Base-by-base conservation (phyloP, 2,888 invertebrate genomes). In the Kryphioiulus occultus region DNA sequence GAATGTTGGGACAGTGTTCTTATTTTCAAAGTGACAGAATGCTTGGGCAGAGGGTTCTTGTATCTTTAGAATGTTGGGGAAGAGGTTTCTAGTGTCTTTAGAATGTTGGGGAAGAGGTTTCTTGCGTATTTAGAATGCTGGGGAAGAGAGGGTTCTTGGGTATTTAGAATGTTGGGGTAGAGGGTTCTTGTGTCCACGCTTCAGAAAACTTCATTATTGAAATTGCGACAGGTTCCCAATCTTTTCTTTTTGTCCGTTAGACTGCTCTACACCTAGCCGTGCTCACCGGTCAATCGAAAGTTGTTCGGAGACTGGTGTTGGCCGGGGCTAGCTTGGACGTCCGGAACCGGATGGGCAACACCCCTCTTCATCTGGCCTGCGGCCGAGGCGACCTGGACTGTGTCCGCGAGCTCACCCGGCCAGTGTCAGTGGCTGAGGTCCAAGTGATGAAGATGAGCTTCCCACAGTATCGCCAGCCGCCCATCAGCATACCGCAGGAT, bases 221-320 rank as follows among this genome's bases (percentile, higher is more conserved):
- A n/a, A n/a, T n/a, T n/a, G n/a, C n/a, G n/a, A n/a, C n/a, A n/a
- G n/a, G n/a, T n/a, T n/a, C n/a, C n/a, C n/a, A n/a, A n/a, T n/a
- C n/a, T 89, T 7, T 91, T 83, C 19, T 82, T 82, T 82, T n/a
- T n/a, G 10, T 83, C 39, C n/a, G 17, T 19, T n/a, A 93, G 92
- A 95, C 97, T 0, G 95, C 97, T 0, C 92, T 98, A n/a, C 98
- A 98, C 92, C 92, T 98, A 89, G 96, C 98, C 0, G 96, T 96
- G 0, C 93, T 96, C 89, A 96, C 95, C 68, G 94, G 94, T 15
- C 96, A 97, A 91, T 93, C 95, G 59, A 93, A 94, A 84, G 94
- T 98, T 85, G 95, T 95, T 1, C 93, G 97, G 89, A 94, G 95
- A 93, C 93, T 98, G 88, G 94, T 98, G 42, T 93, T 95, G 42